phyloP scores from a whole-genome alignment of 2,888 invertebrate genomes.

The Coleophora deauratella region DNA sequence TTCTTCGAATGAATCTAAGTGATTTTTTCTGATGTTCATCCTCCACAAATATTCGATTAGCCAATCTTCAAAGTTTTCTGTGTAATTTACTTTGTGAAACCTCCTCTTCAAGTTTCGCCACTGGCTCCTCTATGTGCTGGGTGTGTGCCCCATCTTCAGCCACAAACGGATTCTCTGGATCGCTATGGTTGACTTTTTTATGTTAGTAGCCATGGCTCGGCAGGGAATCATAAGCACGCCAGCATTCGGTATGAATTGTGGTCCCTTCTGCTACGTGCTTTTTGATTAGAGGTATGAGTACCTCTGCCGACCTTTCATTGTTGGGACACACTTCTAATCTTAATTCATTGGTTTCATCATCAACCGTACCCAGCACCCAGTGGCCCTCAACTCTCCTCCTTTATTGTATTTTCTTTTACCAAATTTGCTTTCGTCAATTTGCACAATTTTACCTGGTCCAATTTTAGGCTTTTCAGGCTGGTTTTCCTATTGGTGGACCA shows the following conservation, averaged over 20 bases:
- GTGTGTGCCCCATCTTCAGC: conserved; percentile 10
- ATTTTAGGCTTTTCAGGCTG: not conserved
- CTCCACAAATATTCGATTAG: conserved; percentile 1
- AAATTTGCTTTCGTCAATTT: too few relatives aligned
- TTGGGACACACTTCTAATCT: too few relatives aligned
- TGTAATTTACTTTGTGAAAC: conserved; percentile 1
- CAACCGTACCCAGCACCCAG: conserved; percentile 22
- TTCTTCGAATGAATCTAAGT: conserved; percentile 3
- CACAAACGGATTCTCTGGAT: conserved; percentile 2
- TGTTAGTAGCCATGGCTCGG: not conserved
- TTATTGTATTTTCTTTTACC: too few relatives aligned
- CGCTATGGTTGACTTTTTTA: not conserved
- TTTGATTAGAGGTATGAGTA: conserved; percentile 19
- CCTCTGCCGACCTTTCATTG: conserved; percentile 14
- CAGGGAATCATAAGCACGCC: not conserved
- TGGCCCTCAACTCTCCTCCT: conserved; percentile 1
- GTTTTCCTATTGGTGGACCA: not conserved
- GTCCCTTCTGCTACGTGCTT: conserved; percentile 2
- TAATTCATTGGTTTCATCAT: conserved; percentile 13
- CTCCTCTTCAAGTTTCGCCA: conserved; percentile 9
- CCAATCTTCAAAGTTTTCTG: conserved; percentile 6
- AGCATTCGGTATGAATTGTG: too few relatives aligned
- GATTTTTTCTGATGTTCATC: not conserved
- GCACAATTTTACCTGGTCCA: conserved; percentile 11
- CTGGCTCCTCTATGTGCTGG: conserved; percentile 14